These are phyloP conservation scores for Morphnarchus princeps DNA, from an alignment of 2,113 vertebrate genomes.

Conservation along the genomic window DNA sequence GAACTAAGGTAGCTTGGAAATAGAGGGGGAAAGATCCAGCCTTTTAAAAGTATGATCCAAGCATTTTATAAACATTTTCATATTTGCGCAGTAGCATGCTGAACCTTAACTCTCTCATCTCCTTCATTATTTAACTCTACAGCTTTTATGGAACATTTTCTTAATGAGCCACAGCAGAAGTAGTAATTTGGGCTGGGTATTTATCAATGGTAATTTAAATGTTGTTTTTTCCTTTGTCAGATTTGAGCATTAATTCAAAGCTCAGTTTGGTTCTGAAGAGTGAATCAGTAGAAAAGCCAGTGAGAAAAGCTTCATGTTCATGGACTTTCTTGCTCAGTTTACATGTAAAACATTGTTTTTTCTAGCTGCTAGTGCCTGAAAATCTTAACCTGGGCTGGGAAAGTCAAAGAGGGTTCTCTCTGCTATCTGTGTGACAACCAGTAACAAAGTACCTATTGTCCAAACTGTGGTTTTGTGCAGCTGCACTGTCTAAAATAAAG, in stretches of 20 bases:
- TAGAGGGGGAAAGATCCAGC: background rate
- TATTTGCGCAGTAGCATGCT: accelerated
- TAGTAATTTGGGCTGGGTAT: background rate
- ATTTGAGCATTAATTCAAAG: conserved; percentile 16
- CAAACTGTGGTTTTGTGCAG: background rate
- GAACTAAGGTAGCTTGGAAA: background rate
- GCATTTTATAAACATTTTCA: background rate
- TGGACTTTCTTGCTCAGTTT: background rate
- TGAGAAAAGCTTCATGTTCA: background rate
- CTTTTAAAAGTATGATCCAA: background rate
- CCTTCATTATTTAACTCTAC: conserved; percentile 32
- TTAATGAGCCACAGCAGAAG: background rate
- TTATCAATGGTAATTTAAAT: conserved; percentile 6
- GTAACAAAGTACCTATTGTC: background rate
- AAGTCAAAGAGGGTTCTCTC: background rate
- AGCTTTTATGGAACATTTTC: conserved; percentile 5
- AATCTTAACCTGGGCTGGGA: background rate
- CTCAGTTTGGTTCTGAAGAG: background rate
- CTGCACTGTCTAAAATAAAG: background rate
- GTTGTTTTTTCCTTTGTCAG: conserved; percentile 3
- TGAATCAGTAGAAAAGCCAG: background rate
- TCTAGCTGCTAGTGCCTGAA: background rate
- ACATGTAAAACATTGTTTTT: background rate
- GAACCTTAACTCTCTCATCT: conserved; percentile 7
- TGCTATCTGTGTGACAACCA: background rate